These are phyloP conservation scores for Acronicta alni DNA, from an alignment of 2,888 invertebrate species.

Conservation along the genomic window DNA sequence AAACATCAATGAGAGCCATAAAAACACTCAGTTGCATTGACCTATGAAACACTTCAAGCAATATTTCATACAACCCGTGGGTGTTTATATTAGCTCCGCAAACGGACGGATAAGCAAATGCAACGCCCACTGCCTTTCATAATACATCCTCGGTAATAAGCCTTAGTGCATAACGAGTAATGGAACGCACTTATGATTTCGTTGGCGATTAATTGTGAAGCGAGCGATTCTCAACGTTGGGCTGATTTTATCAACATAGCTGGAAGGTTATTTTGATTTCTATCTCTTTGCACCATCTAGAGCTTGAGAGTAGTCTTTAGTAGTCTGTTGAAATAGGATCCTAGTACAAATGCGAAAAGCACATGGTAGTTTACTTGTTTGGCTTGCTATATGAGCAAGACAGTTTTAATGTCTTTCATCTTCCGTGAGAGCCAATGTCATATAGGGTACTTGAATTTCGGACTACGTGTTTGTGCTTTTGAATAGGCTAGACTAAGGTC, in stretches of 20 bases:
- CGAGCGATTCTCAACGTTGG: constrained; percentile 42
- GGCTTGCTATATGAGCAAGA: too few species aligned
- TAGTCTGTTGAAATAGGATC: too few species aligned
- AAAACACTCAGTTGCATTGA: constrained; percentile 35
- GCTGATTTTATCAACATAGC: constrained; percentile 30
- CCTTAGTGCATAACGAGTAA: constrained; percentile 45
- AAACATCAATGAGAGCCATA: constrained; percentile 16
- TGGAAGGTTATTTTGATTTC: constrained; percentile 22
- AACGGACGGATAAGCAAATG: constrained; percentile 57
- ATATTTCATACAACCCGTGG: constrained; percentile 54
- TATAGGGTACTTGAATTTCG: too few species aligned
- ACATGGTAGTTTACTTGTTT: too few species aligned
- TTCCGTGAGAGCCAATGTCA: too few species aligned
- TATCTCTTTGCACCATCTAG: too few species aligned
- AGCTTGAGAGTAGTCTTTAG: too few species aligned
- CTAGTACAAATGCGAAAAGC: too few species aligned
- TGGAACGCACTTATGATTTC: constrained; percentile 50
- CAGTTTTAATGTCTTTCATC: too few species aligned
- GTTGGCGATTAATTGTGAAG: constrained; percentile 50
- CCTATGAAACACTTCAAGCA: constrained; percentile 40
- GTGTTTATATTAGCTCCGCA: constrained; percentile 56
- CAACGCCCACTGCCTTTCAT: constrained; percentile 58
- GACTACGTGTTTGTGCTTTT: too few species aligned
- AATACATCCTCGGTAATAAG: constrained; percentile 52
- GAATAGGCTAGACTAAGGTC: too few species aligned